Base-by-base conservation (phyloP, 2,797 vertebrate genomes). In the Gallinago nigripennis region DNA sequence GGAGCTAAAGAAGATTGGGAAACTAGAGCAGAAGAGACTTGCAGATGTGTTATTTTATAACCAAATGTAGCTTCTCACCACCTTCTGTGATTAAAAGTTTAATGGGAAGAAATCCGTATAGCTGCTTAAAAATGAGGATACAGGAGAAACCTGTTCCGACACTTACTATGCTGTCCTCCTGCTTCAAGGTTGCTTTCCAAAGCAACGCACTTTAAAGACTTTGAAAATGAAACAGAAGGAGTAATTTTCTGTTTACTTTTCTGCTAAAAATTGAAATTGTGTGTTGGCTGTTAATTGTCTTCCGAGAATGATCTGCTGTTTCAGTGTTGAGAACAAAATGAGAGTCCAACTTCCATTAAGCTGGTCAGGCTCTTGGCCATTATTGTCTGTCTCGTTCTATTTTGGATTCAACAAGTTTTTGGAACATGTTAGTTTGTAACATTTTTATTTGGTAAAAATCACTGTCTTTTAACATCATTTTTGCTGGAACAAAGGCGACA, bases 341-440 rank as follows among this genome's bases (percentile, higher is more conserved):
- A 85, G 86, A 90, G 71, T 61, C 78, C 61, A 72, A 37, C 45
- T 94, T 86, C 75, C 41, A 70, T 82, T 73, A 86, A 63, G 60
- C 71, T 90, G 71, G 31, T 90, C 77, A 92, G 90, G 94, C 93
- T 94, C 78, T 85, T 92, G 86, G 94, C 94, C 86, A 76, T 92
- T 89, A 92, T 93, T 96, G 96, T 94, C 90, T 94, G 57, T 70
- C 92, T 94, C 0, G 2, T 88, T 92, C 90, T 94, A 51, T 93
- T 96, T 96, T 83, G 77, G 83, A 88, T 68, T 85, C 8, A 30
- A 27, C 56, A 90, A 71, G 37, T 71, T 81, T 91, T 95, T 71
- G 77, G 64, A 71, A 63, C 78, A 8, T 24, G 5, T 63, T 43
- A 45, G 27, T 54, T 92, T 92, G n/a, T 78, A 70, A 25, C 2